A percentile compares a stretch with the other conserved stretches of the same genome.
These are phyloP conservation scores for Gortyna flavago DNA, from an alignment of 2,888 invertebrate species.

Conservation along the genomic window DNA sequence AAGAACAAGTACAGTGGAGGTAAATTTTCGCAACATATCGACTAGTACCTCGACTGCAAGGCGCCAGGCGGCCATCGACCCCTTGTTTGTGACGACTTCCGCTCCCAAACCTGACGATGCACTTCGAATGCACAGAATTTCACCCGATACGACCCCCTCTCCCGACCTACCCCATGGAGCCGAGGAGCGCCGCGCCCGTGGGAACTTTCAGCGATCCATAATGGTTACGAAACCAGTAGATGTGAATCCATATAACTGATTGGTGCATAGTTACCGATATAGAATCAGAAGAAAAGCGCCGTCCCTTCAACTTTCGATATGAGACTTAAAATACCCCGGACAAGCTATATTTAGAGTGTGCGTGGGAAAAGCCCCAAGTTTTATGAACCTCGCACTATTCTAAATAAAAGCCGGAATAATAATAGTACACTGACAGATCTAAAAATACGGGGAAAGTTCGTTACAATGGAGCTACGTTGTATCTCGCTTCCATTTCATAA, in stretches of 20 bases:
- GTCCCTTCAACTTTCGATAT: slow-evolving; percentile 27
- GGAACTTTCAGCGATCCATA: slow-evolving; percentile 49
- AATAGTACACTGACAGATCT: not conserved
- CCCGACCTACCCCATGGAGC: slow-evolving; percentile 77
- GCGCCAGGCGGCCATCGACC: slow-evolving; percentile 83
- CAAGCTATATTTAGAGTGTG: not conserved
- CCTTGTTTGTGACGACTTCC: slow-evolving; percentile 85
- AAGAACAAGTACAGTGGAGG: slow-evolving; percentile 21
- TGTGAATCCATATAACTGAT: slow-evolving; percentile 25
- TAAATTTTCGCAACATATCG: slow-evolving; percentile 59
- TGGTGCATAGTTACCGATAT: slow-evolving; percentile 14
- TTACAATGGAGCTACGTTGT: not conserved
- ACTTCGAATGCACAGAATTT: slow-evolving; percentile 78
- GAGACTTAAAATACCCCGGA: slow-evolving; percentile 13
- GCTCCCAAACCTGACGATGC: slow-evolving; percentile 81
- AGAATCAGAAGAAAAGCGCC: not conserved
- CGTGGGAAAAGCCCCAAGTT: slow-evolving; percentile 24
- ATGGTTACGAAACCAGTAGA: slow-evolving; percentile 55
- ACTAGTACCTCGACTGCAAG: slow-evolving; percentile 72
- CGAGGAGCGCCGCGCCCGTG: slow-evolving; percentile 55
- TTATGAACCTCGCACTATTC: not conserved
- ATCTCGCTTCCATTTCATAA: not conserved
- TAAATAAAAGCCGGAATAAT: not conserved
- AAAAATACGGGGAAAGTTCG: not conserved
- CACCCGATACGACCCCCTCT: slow-evolving; percentile 69